Evolutionary conservation across 2,113 vertebrate genomes (phyloP).

Genomic region (Gorsachius goisagi): DNA sequence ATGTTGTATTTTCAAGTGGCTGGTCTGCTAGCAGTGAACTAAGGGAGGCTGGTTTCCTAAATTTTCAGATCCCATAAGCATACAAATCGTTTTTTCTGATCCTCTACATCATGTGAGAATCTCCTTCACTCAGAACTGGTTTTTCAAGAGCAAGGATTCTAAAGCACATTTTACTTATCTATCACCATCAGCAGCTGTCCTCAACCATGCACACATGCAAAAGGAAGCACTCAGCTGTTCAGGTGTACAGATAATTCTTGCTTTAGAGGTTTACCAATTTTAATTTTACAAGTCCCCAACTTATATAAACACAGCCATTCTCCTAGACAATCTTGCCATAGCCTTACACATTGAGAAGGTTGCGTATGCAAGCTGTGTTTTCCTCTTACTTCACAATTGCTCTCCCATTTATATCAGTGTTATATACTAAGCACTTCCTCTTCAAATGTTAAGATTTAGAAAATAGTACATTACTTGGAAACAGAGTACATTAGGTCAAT

Average conservation of each 20-base stretch:
- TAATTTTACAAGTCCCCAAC: not conserved
- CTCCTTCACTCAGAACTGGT: not conserved
- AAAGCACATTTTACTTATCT: not conserved
- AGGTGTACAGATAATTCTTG: not conserved
- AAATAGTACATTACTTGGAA: not conserved
- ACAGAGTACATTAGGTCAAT: not conserved
- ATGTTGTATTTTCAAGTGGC: not conserved
- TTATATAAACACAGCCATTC: not conserved
- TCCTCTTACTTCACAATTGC: not conserved
- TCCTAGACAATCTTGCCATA: not conserved
- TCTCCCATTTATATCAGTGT: not conserved
- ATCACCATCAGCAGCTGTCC: not conserved
- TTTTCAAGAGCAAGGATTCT: not conserved
- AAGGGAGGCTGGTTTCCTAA: not conserved
- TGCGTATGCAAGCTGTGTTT: not conserved
- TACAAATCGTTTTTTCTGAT: not conserved
- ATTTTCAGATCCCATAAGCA: not conserved
- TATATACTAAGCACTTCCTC: not conserved
- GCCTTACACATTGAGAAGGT: not conserved
- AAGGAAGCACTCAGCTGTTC: not conserved
- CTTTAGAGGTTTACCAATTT: not conserved
- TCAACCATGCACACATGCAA: fast-evolving
- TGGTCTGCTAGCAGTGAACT: not conserved
- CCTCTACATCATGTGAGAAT: not conserved
- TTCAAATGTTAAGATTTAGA: not conserved